A percentile compares a stretch with the other conserved stretches of the same genome.
Conservation (phyloP, 2,888 invertebrate genomes). For the Cataglyphis rosenhaueri region DNA sequence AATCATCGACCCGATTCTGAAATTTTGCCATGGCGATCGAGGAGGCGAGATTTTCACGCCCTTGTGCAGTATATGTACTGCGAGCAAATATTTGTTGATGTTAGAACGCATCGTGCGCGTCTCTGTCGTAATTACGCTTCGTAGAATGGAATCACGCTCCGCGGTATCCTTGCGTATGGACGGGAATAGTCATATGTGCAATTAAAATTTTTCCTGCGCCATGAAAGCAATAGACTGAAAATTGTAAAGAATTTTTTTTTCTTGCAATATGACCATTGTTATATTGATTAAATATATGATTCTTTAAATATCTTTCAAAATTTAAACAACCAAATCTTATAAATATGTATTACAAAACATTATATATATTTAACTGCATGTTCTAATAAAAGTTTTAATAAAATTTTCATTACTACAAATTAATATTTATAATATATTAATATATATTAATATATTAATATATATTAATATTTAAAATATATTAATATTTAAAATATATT, state of each 20-base stretch:
- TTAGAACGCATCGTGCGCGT: conserved; percentile 15
- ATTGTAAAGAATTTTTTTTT: background rate
- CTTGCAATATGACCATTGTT: background rate
- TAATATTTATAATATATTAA: too few relatives aligned
- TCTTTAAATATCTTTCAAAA: background rate
- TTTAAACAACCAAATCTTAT: background rate
- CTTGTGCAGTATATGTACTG: background rate
- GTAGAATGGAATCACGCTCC: conserved; percentile 20
- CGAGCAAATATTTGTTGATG: conserved; percentile 47
- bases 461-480: too few relatives aligned
- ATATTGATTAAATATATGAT: background rate
- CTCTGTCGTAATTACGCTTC: conserved; percentile 29
- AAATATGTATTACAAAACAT: background rate
- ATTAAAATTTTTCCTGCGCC: background rate
- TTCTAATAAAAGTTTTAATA: background rate
- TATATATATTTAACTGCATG: background rate
- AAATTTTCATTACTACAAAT: background rate
- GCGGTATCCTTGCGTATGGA: conserved; percentile 1
- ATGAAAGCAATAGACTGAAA: background rate
- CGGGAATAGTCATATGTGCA: background rate
- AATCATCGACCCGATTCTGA: conserved; percentile 59
- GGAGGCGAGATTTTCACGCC: conserved; percentile 7
- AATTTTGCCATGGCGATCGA: conserved; percentile 49
- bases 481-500: too few relatives aligned
- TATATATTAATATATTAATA: too few relatives aligned